Base-by-base conservation (phyloP, 2,797 vertebrate genomes). In the Ptychadena robeensis region DNA sequence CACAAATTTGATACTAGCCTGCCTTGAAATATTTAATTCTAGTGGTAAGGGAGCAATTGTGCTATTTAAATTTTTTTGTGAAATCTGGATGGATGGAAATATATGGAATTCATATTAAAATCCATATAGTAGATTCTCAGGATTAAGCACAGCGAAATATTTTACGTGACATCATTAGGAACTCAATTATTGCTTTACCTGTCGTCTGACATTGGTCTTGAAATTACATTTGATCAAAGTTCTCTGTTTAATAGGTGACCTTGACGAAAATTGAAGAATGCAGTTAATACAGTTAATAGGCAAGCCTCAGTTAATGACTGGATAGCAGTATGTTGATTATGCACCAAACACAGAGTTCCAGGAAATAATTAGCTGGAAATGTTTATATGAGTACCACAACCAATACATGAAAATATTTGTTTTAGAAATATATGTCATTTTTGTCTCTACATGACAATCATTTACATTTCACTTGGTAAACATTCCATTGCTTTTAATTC, bases 291-390 rank as follows among this genome's bases (percentile, higher is more conserved):
- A 67, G 64, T 57, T 79, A 79, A 68, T 68, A 68, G 35, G 22
- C 73, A 32, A 27, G 44, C 14, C 27, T 57, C 38, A 14, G n/a
- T 65, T 28, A 69, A 65, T 68, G 30, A 18, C 31, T 82, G 12
- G 6, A 38, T 82, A 37, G 68, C 73, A 75, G 69, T 76, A 67
- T 34, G 11, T 70, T 69, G 75, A 32, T 82, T 82, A 82, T 69
- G 27, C 35, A 75, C 31, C 34, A 61, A 63, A 69, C 53, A 69
- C 57, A 40, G 80, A 44, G 40, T 31, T 76, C 28, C 73, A 82
- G 80, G 80, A 82, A 82, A 70, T 82, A 82, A 82, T 82, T 76
- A 69, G 73, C 40, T 63, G 25, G 66, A 82, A 82, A 82, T 82
- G 80, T 82, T 75, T 82, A 64, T 69, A 69, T 63, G 80, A 76